A percentile compares a stretch with the other conserved stretches of the same genome.
phyloP scores from a whole-genome alignment of 2,888 invertebrate genomes.

The Blastobasis lacticolella region DNA sequence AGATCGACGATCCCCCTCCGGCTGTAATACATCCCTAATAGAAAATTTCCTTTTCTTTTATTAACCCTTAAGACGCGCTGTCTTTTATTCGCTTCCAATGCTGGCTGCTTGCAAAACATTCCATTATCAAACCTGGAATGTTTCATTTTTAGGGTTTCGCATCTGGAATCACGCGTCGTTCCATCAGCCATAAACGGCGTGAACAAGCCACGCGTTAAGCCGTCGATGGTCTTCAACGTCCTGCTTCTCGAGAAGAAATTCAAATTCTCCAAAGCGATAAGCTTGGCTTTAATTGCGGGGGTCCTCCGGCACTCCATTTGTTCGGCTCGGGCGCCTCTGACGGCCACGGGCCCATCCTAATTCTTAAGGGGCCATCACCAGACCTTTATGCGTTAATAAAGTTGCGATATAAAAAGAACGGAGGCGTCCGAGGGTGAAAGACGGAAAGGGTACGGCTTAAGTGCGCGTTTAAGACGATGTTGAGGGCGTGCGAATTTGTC shows the following conservation, averaged over 20 bases:
- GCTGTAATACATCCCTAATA: conserved; percentile 62
- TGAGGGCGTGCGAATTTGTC: conserved; percentile 72
- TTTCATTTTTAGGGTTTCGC: too few relatives aligned
- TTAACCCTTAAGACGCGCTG: conserved; percentile 1
- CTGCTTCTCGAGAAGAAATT: conserved; percentile 20
- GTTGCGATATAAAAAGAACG: conserved; percentile 73
- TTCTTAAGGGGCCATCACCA: conserved; percentile 72
- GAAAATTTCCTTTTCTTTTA: conserved; percentile 26
- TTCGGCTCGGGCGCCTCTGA: conserved; percentile 56
- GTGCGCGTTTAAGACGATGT: conserved; percentile 70
- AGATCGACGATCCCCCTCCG: conserved; percentile 48
- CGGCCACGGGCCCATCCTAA: conserved; percentile 67
- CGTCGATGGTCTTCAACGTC: too few relatives aligned
- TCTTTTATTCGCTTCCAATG: not conserved
- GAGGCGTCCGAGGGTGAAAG: conserved; percentile 70
- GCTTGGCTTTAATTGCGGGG: conserved; percentile 56
- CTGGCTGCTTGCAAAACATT: too few relatives aligned
- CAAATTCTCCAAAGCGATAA: conserved; percentile 58
- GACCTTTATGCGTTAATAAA: conserved; percentile 75
- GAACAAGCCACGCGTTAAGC: too few relatives aligned
- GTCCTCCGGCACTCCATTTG: conserved; percentile 66
- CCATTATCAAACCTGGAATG: too few relatives aligned
- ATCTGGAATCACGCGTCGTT: too few relatives aligned
- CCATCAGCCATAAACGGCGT: too few relatives aligned
- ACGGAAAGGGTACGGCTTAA: conserved; percentile 67